These are phyloP conservation scores for Chiloscyllium punctatum DNA, from an alignment of 2,797 vertebrate genomes.

Conservation along the genomic window DNA sequence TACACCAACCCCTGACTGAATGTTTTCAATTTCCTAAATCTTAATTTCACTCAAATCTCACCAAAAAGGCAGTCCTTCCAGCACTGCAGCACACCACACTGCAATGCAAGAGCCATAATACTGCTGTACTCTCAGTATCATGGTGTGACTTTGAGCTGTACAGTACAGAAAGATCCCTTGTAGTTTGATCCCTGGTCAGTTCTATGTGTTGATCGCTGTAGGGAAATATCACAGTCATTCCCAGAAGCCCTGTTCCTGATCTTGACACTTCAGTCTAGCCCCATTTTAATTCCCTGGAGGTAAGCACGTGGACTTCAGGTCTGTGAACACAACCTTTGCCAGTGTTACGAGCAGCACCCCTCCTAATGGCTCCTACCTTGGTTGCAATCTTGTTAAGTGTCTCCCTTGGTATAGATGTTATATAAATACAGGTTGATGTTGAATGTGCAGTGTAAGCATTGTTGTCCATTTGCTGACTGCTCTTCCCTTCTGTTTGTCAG, in stretches of 20 bases:
- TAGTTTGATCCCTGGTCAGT: neutral
- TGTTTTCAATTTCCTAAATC: no score
- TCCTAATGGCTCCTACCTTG: neutral
- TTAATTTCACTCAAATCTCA: no score
- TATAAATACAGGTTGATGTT: neutral
- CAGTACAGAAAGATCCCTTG: neutral
- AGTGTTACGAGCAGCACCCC: neutral
- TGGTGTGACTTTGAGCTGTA: neutral
- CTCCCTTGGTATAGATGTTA: neutral
- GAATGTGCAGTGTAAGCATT: neutral
- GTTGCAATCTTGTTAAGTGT: neutral
- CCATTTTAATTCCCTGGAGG: neutral
- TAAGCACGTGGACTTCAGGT: neutral
- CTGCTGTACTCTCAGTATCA: neutral
- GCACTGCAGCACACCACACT: no score
- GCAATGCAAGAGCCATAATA: neutral
- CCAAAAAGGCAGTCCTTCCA: no score
- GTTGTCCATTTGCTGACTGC: neutral
- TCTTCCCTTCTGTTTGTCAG: conserved; percentile 51
- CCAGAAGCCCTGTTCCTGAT: neutral
- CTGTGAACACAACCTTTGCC: neutral
- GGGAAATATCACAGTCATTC: neutral
- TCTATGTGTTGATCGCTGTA: neutral
- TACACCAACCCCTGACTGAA: no score
- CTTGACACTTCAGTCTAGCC: neutral